These are phyloP conservation scores for Polymixis lichenea DNA, from an alignment of 2,888 invertebrate genomes.

Conservation along the genomic window DNA sequence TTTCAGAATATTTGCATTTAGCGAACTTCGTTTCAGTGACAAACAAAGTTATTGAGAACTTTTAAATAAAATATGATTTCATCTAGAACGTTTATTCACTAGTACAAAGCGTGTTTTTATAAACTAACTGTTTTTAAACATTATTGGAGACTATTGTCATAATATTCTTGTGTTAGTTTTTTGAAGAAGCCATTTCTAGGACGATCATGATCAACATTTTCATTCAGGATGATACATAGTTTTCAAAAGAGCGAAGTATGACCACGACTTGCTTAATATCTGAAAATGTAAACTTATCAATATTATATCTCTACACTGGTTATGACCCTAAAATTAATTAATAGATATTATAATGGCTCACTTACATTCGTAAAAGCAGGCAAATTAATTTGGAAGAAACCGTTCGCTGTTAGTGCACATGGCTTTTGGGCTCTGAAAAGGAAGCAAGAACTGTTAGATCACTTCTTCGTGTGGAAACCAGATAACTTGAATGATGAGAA, in stretches of 20 bases:
- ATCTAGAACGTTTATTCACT: constrained; percentile 28
- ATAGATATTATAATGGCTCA: background rate
- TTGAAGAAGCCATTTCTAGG: background rate
- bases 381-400: constrained; percentile 49
- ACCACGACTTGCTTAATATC: constrained; percentile 62
- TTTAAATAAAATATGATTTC: constrained; percentile 6
- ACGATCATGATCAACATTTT: background rate
- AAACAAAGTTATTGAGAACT: constrained; percentile 3
- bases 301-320: background rate
- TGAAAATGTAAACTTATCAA: constrained; percentile 16
- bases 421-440: constrained; percentile 52
- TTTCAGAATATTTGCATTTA: constrained; percentile 12
- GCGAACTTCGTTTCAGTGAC: background rate
- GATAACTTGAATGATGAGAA: too few relatives aligned
- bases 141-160: background rate
- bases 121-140: background rate
- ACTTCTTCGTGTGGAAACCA: too few relatives aligned
- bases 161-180: background rate
- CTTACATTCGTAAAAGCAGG: constrained; percentile 48
- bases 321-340: background rate
- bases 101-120: background rate
- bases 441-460: too few relatives aligned
- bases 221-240: constrained; percentile 52
- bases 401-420: constrained; percentile 46
- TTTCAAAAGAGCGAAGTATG: constrained; percentile 59